Evolutionary conservation across 92 coral and sea anemone species (phyloP), one percentile per base, ranked within the genome.

Genomic region (Phenganax stokvisi): DNA sequence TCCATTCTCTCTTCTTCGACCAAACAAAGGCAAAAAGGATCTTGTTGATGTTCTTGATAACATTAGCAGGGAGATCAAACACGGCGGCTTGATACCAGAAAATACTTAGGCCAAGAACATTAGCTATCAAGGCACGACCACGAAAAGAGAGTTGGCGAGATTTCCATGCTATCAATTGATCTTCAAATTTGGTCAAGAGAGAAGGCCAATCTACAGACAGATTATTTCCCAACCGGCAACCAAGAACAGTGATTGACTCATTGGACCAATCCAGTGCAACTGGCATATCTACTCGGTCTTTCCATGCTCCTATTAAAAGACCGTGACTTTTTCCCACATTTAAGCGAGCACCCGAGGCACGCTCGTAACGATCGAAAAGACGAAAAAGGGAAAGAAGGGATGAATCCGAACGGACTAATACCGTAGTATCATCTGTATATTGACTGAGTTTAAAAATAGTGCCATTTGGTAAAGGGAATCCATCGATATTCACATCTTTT

Each of bases 71-170:
- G 75, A 88, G 70, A 57, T 6, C 54, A 1, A 71, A 52, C 6
- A 88, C 30, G 0, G 90, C 37, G 0, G 88, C 88, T n/a, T 76
- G 84, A 57, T 87, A 87, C 90, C 85, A 84, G 0, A 87, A 61
- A 0, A 61, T 56, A 11, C 79, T 78, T 1, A 84, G 68, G 9
- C 77, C 85, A 0, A 84, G 75, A 0, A 85, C 80, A 51, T 85
- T 81, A 6, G 73, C 30, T 0, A 88, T 57, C 0, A 85, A 53
- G 6, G 6, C 29, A 7, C 10, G 75, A 7, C 85, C 87, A 3
- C 8, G 8, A 29, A 77, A 54, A 6, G 84, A 82, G 1, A 77
- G 56, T 13, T 53, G 29, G 2, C 68, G 84, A 31, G 58, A 29
- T 1, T 59, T 51, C 87, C 85, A 87, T 0, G 85, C 77, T 7